These are phyloP conservation scores for Tangara arthus DNA, from an alignment of 2,797 vertebrate species.

Conservation along the genomic window DNA sequence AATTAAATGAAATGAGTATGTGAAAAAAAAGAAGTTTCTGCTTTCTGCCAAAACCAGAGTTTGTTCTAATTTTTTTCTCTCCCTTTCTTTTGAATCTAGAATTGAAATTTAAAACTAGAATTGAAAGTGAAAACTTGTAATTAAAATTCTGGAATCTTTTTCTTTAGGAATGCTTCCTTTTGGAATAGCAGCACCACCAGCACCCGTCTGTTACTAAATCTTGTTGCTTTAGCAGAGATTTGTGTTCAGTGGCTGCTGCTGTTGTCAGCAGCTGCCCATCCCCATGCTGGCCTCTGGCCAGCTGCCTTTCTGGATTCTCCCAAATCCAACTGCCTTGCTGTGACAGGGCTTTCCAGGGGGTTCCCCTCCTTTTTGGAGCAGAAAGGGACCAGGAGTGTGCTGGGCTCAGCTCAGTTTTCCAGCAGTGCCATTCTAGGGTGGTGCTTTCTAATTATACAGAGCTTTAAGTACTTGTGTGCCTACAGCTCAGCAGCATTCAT, in stretches of 20 bases:
- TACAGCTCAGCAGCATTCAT: not conserved
- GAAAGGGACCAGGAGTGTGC: not conserved
- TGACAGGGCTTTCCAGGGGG: not conserved
- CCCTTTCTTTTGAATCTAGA: not conserved
- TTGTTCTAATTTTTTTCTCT: fast-evolving
- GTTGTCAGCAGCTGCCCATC: not conserved
- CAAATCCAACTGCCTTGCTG: not conserved
- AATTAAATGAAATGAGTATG: not conserved
- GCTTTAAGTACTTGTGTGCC: not conserved
- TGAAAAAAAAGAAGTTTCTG: not conserved
- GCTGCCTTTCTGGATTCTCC: not conserved
- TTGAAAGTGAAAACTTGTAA: not conserved
- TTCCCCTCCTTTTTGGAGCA: not conserved
- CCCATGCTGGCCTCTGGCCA: not conserved
- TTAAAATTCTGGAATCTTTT: not conserved
- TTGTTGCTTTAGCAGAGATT: not conserved
- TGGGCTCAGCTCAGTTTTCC: not conserved
- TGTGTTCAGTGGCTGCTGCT: not conserved
- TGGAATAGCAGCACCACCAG: not conserved
- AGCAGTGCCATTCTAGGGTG: not conserved
- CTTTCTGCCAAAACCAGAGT: not conserved
- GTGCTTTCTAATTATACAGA: not conserved
- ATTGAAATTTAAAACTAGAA: not conserved
- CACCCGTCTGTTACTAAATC: not conserved
- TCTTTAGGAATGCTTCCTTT: not conserved